Conservation (phyloP, 2,797 vertebrate genomes). For the Falco novaeseelandiae region DNA sequence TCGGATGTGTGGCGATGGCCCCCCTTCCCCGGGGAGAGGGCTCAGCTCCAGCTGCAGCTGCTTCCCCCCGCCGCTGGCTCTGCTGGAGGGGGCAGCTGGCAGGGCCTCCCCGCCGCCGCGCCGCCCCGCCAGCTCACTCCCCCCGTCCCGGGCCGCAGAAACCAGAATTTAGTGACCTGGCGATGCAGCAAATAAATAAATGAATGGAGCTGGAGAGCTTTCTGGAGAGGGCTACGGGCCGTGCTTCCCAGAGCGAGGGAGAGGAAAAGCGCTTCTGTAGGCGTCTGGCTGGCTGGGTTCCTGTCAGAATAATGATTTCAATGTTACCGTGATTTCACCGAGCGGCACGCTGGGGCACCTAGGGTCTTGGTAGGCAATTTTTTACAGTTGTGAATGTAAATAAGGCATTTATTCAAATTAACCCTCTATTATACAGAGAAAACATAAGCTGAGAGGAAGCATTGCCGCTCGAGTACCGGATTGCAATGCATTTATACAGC, state of each 20-base stretch:
- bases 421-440: neutral
- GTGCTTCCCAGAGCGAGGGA: constrained; percentile 39
- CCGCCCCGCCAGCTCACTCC: neutral
- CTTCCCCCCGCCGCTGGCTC: neutral
- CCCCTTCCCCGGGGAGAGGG: neutral
- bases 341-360: constrained; percentile 33
- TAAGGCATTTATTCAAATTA: constrained; percentile 41
- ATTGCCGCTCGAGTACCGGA: accelerated
- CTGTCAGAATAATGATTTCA: constrained; percentile 65
- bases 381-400: constrained; percentile 38
- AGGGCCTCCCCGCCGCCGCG: neutral
- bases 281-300: constrained; percentile 66
- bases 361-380: constrained; percentile 28
- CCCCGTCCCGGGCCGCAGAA: neutral
- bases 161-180: constrained; percentile 62
- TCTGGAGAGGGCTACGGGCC: constrained; percentile 44
- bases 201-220: constrained; percentile 56
- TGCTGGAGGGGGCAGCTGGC: constrained; percentile 23
- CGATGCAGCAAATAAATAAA: constrained; percentile 55
- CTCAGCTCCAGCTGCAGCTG: constrained; percentile 46
- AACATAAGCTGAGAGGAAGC: neutral
- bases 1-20: constrained; percentile 16
- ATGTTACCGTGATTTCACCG: constrained; percentile 43
- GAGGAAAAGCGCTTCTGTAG: constrained; percentile 65
- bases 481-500: neutral